phyloP scores from a whole-genome alignment of 2,888 invertebrate species.

The Lypha dubia region DNA sequence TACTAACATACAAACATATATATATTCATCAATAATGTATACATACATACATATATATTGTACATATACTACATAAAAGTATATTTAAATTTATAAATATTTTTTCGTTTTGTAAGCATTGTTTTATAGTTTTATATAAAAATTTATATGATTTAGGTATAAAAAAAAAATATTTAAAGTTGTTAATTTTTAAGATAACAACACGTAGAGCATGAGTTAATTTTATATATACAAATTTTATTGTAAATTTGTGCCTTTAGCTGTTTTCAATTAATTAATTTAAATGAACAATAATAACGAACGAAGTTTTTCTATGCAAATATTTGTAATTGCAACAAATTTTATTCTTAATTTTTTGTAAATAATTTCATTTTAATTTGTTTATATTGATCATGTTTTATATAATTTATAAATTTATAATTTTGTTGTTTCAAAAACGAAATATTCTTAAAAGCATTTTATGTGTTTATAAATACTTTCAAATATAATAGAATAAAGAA shows the following conservation, averaged over 20 bases:
- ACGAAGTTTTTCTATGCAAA: conserved; percentile 23
- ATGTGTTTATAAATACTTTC: conserved; percentile 60
- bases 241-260: conserved; percentile 69
- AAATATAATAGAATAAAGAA: conserved; percentile 19
- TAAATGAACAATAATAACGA: conserved; percentile 16
- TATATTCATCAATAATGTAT: conserved; percentile 7
- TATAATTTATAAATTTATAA: conserved; percentile 32
- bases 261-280: conserved; percentile 42
- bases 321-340: background rate
- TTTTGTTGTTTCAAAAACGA: conserved; percentile 47
- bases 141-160: conserved; percentile 26
- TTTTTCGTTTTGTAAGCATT: conserved; percentile 49
- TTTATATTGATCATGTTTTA: conserved; percentile 18
- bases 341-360: conserved; percentile 51
- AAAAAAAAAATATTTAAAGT: conserved; percentile 23
- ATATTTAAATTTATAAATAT: conserved; percentile 30
- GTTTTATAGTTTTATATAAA: conserved; percentile 72
- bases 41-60: too few relatives aligned
- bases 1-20: too few relatives aligned
- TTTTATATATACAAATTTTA: conserved; percentile 60
- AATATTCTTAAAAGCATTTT: conserved; percentile 57
- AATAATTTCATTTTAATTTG: conserved; percentile 55
- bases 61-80: conserved; percentile 51
- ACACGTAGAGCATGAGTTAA: background rate
- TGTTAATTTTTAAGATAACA: conserved; percentile 39